Evolutionary conservation across 1,140 invertebrate genomes (phyloP), one percentile per base, ranked within the genome.

Genomic region (Artemia franciscana): DNA sequence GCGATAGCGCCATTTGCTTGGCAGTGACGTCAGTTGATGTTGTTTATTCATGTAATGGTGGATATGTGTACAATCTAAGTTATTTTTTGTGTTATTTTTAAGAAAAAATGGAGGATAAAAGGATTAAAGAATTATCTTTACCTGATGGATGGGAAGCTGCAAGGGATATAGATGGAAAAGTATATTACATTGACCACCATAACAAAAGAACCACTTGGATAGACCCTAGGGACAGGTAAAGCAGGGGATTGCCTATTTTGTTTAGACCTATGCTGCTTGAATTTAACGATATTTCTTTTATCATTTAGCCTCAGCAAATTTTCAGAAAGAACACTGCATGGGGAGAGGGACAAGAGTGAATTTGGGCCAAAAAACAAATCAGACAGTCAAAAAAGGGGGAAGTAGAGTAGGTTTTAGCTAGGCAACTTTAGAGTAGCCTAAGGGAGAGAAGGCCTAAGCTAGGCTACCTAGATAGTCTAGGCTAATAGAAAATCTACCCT

Each of bases 181-280:
- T 91, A 63, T 97, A 96, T 78, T 97, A 90, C 77, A 96, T 97
- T 77, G 91, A 97, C 76, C 92, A 96, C 76, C 91, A 88, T 74
- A 91, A 81, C 70, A 86, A 88, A 78, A 88, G 90, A 82, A 97
- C 92, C 69, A 93, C 91, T 71, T 97, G 92, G 92, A 88, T 96
- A 77, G 92, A 96, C 81, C 92, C 92, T 67, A 81, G 91, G 79
- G 91, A 95, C 84, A 91, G 91, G 91, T 95, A 83, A 80, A 69
- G 64, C 57, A 60, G 51, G 25, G 23, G 12, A 21, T 57, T 28
- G 18, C 18, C 23, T 57, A 23, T 61, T 61, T 28, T 56, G 24
- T 58, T 24, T 9, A 21, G 24, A 58, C 57, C 5, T 58, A 18
- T 5, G 24, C 24, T 5, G 24, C 57, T 9, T 58, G 18, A 9